These are phyloP conservation scores for Apis laboriosa DNA, from an alignment of 1,140 invertebrate species.

Conservation along the genomic window DNA sequence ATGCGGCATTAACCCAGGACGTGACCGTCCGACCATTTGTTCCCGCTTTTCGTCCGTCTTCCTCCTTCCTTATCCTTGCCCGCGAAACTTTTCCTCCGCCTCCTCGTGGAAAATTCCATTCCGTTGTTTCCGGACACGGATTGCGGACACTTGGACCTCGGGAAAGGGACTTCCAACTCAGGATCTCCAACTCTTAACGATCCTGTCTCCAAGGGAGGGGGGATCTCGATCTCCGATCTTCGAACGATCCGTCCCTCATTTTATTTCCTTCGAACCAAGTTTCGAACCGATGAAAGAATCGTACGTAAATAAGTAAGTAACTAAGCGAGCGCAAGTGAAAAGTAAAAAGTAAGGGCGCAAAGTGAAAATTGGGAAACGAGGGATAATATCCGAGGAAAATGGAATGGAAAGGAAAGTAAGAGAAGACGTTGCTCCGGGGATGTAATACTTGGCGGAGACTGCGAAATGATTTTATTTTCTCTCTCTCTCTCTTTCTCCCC, in stretches of 20 bases:
- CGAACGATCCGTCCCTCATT: too few species aligned
- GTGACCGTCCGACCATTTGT: constrained; percentile 64
- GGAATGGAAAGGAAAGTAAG: not conserved
- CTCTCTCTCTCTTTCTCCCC: not conserved
- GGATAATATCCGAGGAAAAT: not conserved
- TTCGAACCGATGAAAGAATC: too few species aligned
- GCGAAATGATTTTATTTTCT: not conserved
- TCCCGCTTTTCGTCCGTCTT: constrained; percentile 56
- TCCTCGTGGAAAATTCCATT: not conserved
- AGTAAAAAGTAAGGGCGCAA: too few species aligned
- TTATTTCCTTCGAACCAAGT: too few species aligned
- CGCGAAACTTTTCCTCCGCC: constrained; percentile 26
- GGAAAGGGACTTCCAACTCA: too few species aligned
- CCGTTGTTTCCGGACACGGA: constrained; percentile 14
- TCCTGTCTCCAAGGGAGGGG: too few species aligned
- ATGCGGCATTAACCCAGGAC: constrained; percentile 70
- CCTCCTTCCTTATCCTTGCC: constrained; percentile 22
- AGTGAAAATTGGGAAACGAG: not conserved
- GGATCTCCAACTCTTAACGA: too few species aligned
- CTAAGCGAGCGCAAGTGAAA: too few species aligned
- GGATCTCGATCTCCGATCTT: too few species aligned
- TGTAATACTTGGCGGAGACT: not conserved
- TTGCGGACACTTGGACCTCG: not conserved
- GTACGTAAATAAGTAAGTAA: too few species aligned
- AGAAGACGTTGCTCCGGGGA: not conserved